A percentile compares a stretch with the other conserved stretches of the same genome.
These are phyloP conservation scores for Calameuta pallipes DNA, from an alignment of 2,888 invertebrate genomes.

Conservation along the genomic window DNA sequence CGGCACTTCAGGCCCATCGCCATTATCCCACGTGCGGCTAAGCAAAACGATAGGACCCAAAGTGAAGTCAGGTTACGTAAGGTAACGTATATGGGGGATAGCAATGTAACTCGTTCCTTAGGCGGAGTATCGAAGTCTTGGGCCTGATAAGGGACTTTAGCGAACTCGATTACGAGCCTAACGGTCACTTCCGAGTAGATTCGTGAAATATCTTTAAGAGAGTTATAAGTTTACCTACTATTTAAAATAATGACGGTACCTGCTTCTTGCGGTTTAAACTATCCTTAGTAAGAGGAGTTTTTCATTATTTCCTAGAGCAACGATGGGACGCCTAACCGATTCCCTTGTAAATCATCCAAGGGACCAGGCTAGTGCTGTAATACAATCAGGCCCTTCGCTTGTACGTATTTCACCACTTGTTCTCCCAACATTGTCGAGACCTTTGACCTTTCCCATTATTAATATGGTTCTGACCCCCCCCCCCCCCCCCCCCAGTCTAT, in stretches of 20 bases:
- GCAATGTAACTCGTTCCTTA: not conserved
- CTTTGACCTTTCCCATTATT: not conserved
- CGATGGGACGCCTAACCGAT: not conserved
- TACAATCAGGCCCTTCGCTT: not conserved
- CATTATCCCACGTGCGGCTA: not conserved
- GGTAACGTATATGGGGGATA: not conserved
- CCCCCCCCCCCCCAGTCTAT: not conserved
- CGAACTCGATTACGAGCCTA: not conserved
- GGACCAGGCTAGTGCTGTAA: not conserved
- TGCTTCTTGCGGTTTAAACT: slow-evolving; percentile 49
- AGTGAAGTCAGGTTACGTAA: not conserved
- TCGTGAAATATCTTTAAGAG: not conserved
- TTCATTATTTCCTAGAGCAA: not conserved
- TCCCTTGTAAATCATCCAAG: not conserved
- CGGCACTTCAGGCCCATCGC: not conserved
- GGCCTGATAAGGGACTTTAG: not conserved
- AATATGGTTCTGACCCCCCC: not conserved
- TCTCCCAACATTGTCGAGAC: not conserved
- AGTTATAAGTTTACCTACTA: not conserved
- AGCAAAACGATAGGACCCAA: not conserved
- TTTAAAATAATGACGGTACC: slow-evolving; percentile 41
- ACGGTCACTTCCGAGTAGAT: not conserved
- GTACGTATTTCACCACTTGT: not conserved
- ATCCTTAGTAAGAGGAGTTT: slow-evolving; percentile 21
- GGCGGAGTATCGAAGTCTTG: not conserved